These are phyloP conservation scores for Pseudoips prasinana DNA, from an alignment of 2,888 invertebrate species.

Conservation along the genomic window DNA sequence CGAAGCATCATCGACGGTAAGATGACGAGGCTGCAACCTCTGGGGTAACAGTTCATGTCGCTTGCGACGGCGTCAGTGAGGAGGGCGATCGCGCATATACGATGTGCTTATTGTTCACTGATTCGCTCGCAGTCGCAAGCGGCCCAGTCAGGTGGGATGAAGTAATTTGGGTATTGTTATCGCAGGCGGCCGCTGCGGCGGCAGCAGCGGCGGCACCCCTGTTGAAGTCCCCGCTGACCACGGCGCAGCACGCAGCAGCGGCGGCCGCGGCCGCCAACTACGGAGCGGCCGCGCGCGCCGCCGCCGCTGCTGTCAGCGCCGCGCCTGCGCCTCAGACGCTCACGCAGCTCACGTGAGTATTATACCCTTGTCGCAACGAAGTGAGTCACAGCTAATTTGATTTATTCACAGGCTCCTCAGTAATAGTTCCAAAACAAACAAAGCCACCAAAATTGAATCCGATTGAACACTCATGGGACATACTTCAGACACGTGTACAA, in stretches of 20 bases:
- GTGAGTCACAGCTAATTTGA: too few species aligned
- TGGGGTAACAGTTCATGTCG: not conserved
- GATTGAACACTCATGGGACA: too few species aligned
- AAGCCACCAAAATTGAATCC: too few species aligned
- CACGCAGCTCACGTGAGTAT: conserved; percentile 61
- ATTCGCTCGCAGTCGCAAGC: too few species aligned
- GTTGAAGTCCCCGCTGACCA: conserved; percentile 91
- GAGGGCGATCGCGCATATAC: too few species aligned
- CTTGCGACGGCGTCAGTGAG: not conserved
- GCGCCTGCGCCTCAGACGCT: conserved; percentile 83
- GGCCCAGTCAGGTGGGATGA: too few species aligned
- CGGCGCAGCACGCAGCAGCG: conserved; percentile 93
- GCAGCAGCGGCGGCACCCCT: conserved; percentile 90
- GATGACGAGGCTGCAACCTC: not conserved
- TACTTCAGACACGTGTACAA: too few species aligned
- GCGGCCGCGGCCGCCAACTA: conserved; percentile 94
- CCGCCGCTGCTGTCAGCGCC: conserved; percentile 87
- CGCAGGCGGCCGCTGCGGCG: conserved; percentile 84
- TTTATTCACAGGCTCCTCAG: too few species aligned
- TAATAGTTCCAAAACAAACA: too few species aligned
- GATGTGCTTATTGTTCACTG: too few species aligned
- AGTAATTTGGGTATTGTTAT: too few species aligned
- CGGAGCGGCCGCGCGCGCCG: conserved; percentile 92
- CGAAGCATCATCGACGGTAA: conserved; percentile 9
- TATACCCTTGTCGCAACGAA: too few species aligned